Evolutionary conservation across 1,140 invertebrate species (phyloP).

Genomic region (Drosophila pruinosa): DNA sequence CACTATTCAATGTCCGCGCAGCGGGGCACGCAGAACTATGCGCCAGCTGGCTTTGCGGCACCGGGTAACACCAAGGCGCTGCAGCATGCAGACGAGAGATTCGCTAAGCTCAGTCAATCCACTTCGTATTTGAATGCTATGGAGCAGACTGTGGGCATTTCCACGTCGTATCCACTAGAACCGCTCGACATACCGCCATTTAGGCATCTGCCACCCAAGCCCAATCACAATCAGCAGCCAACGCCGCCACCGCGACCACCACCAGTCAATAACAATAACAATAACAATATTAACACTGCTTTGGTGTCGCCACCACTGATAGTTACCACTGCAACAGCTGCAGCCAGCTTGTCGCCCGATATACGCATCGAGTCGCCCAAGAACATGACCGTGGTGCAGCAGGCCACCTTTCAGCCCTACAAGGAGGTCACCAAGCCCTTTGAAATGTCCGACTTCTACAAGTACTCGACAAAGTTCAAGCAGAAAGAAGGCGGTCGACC

Average conservation of each 20-base stretch:
- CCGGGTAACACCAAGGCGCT: conserved; percentile 55
- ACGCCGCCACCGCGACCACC: conserved; percentile 82
- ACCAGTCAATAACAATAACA: conserved; percentile 43
- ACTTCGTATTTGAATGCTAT: conserved; percentile 78
- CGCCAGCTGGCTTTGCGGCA: conserved; percentile 45
- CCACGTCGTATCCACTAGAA: conserved; percentile 70
- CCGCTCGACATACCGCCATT: conserved; percentile 68
- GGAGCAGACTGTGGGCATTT: conserved; percentile 71
- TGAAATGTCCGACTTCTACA: conserved; percentile 98
- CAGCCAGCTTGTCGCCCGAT: conserved; percentile 78
- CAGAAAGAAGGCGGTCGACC: conserved; percentile 84
- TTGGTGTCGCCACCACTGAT: conserved; percentile 57
- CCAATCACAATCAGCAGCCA: conserved; percentile 63
- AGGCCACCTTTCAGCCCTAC: conserved; percentile 95
- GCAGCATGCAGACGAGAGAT: conserved; percentile 41
- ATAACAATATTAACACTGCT: conserved; percentile 43
- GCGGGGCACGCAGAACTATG: conserved; percentile 44
- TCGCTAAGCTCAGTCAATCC: conserved; percentile 71
- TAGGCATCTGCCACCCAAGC: conserved; percentile 66
- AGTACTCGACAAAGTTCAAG: conserved; percentile 96
- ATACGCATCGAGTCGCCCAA: conserved; percentile 89
- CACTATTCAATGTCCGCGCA: conserved; percentile 79
- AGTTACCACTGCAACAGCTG: conserved; percentile 72
- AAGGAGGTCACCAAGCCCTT: conserved; percentile 97
- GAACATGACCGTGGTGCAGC: conserved; percentile 92